Evolutionary conservation across 2,797 vertebrate genomes (phyloP).

Genomic region (Iguana delicatissima): DNA sequence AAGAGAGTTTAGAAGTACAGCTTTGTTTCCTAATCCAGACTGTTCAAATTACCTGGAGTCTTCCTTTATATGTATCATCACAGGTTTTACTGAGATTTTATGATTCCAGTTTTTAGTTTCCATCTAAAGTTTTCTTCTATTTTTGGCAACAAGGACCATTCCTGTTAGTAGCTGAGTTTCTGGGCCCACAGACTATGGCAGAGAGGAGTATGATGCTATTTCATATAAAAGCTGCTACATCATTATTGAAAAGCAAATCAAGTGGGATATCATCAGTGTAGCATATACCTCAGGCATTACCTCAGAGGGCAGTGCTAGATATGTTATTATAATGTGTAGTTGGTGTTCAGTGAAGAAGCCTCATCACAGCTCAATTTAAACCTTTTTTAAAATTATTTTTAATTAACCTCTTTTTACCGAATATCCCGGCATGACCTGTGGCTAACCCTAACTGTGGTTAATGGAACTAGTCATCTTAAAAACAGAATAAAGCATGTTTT

Average conservation of each 20-base stretch:
- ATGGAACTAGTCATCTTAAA: not conserved
- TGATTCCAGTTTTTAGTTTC: not conserved
- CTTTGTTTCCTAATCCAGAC: conserved; percentile 3
- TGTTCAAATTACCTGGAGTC: not conserved
- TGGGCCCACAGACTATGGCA: not conserved
- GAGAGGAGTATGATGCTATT: not conserved
- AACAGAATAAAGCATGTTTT: not conserved
- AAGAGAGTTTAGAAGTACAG: not conserved
- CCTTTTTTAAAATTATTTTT: not conserved
- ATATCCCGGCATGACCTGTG: not conserved
- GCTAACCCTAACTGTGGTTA: not conserved
- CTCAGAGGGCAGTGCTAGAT: not conserved
- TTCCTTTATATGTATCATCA: not conserved
- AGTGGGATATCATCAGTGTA: not conserved
- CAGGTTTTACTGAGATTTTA: not conserved
- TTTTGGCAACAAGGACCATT: not conserved
- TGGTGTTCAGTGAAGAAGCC: not conserved
- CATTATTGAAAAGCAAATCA: not conserved
- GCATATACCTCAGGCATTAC: not conserved
- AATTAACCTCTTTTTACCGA: not conserved
- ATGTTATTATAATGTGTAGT: not conserved
- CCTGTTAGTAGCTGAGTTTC: not conserved
- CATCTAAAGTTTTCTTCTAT: not conserved
- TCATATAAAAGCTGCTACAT: not conserved
- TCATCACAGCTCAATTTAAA: not conserved